Conservation (phyloP, 1,140 invertebrate genomes). For the Bilobella aurantiaca region DNA sequence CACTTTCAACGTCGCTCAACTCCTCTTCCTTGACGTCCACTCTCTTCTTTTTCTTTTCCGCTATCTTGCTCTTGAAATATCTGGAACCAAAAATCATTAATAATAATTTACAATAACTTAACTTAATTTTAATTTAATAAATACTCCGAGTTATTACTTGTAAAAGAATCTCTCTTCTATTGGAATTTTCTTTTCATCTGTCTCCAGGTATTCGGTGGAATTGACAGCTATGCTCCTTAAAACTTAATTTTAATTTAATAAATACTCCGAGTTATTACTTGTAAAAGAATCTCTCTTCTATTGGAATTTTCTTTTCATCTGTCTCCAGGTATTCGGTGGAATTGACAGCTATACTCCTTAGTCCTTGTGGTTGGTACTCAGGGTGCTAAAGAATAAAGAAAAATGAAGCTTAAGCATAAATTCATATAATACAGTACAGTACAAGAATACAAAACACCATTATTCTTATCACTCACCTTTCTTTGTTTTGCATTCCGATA, state of each 20-base stretch:
- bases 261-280: no score
- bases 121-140: no score
- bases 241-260: no score
- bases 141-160: no score
- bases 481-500: constrained; percentile 86
- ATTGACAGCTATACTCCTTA: constrained; percentile 53
- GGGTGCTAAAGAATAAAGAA: constrained; percentile 29
- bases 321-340: constrained; percentile 59
- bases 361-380: constrained; percentile 45
- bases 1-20: constrained; percentile 63
- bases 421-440: constrained; percentile 5
- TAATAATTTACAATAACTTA: neutral
- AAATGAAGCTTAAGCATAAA: constrained; percentile 5
- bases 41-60: constrained; percentile 37
- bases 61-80: constrained; percentile 36
- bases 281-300: constrained; percentile 71
- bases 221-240: constrained; percentile 53
- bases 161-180: constrained; percentile 58
- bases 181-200: constrained; percentile 57
- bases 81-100: constrained; percentile 9
- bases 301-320: constrained; percentile 57
- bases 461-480: constrained; percentile 27
- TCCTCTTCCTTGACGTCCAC: constrained; percentile 42
- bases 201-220: constrained; percentile 57
- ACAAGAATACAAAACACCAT: no score